Conservation (phyloP, 2,888 invertebrate species). For the Eilema griseolum region DNA sequence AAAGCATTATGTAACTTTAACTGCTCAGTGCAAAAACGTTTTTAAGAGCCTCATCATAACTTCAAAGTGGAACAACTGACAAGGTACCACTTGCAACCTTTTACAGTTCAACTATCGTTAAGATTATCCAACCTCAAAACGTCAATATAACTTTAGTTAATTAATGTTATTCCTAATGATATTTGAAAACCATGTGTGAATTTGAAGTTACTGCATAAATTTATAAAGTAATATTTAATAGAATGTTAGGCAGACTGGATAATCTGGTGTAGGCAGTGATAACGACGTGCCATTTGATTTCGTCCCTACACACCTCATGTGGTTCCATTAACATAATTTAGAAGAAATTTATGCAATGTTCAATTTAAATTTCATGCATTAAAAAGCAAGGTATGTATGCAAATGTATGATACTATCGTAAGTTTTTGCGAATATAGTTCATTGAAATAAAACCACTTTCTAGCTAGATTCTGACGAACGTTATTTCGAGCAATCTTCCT, state of each 20-base stretch:
- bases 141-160: conserved; percentile 14
- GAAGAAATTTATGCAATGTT: neutral
- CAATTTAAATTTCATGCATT: neutral
- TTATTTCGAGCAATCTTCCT: no score
- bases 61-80: neutral
- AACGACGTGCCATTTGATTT: neutral
- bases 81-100: neutral
- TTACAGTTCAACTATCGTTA: neutral
- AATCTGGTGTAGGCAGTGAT: neutral
- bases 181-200: conserved; percentile 5
- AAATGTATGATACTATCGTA: no score
- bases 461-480: no score
- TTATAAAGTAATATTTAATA: neutral
- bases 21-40: neutral
- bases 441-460: no score
- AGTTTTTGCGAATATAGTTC: no score
- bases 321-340: neutral
- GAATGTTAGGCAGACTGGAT: neutral
- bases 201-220: neutral
- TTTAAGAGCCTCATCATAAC: neutral
- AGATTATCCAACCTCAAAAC: conserved; percentile 9
- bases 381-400: no score
- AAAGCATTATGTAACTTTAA: neutral
- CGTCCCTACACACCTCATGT: neutral
- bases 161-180: conserved; percentile 1